Evolutionary conservation across 2,797 vertebrate genomes (phyloP), one percentile per base, ranked within the genome.

Genomic region (Enteromius paludinosus): DNA sequence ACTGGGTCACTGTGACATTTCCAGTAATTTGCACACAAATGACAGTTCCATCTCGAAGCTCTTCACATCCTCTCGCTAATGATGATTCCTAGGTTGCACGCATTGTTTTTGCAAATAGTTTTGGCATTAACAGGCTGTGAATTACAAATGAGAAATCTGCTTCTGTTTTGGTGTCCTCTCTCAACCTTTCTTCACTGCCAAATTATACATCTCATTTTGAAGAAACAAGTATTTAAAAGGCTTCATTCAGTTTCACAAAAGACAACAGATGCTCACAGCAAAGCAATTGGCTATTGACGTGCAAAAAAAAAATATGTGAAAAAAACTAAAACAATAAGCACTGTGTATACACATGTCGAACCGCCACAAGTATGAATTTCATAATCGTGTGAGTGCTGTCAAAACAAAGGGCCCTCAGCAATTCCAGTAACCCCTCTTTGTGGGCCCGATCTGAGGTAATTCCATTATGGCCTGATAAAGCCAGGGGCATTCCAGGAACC

Each of bases 361-460:
- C 56, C 38, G 64, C 35, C 72, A 30, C 62, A 45, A 86, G 62
- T 70, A 45, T 28, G 64, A 83, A 79, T 66, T 76, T 68, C 83
- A 49, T 56, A 88, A 80, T 75, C 49, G 61, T 64, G 71, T 82
- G 61, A 82, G 47, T 71, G 83, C 79, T 88, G 84, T 88, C 82
- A 87, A 80, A 89, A 89, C 84, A 88, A 87, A 83, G 75, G 81
- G 65, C 84, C 85, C 72, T 85, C 83, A 79, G 81, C 70, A 79
- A 75, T 90, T 89, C 88, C 87, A 88, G 89, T 88, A 90, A 90
- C 68, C 87, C 75, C 84, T 86, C 86, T 89, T 85, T 87, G 86
- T 83, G 82, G 41, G 85, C 78, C 79, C 70, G 78, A 83, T 85
- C 83, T 81, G 84, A 89, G 82, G 79, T 87, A 87, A 87, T 87